Base-by-base conservation (phyloP, 2,888 invertebrate genomes). In the Choristoneura rosaceana region DNA sequence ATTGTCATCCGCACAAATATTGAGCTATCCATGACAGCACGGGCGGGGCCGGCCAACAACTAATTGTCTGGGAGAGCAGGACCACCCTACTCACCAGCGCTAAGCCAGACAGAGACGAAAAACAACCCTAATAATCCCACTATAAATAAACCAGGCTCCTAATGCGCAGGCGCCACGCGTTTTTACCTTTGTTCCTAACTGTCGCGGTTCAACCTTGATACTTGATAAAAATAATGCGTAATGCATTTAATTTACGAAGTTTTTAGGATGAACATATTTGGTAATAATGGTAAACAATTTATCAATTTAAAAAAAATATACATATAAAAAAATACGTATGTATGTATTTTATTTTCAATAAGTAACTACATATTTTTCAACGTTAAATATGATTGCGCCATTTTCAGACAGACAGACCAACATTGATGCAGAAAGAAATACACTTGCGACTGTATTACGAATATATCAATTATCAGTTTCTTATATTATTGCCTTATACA, bases 81-180 rank as follows among this genome's bases (percentile, higher is more conserved):
- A 85, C 75, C 71, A 25, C 52, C n/a, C 64, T 55, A 76, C 62
- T 7, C 14, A 15, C 4, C 33, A 14, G 8, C 50, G 33, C 47
- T 17, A 47, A 1, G 84, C 2, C 74, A 5, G 83, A 86, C 73
- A 71, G 81, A 75, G 87, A 89, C 80, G 70, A 64, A 71, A 41
- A 25, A 60, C 74, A 73, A 79, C 80, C 84, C 84, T 81, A 82
- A 83, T 87, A 85, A 86, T 85, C 84, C 86, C 82, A 75, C 89
- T 86, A 92, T 92, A 92, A 92, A 92, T 91, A 38, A 90, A 89
- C 87, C 80, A 77, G 83, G 84, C 85, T 85, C 86, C 84, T 88
- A 90, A 89, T 86, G 86, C 83, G 84, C 87, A 89, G 92, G 92
- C 92, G 92, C 92, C 92, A 90, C 84, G 82, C 77, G 81, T 85